phyloP scores from a whole-genome alignment of 2,888 invertebrate species.

The Apotomis capreana region DNA sequence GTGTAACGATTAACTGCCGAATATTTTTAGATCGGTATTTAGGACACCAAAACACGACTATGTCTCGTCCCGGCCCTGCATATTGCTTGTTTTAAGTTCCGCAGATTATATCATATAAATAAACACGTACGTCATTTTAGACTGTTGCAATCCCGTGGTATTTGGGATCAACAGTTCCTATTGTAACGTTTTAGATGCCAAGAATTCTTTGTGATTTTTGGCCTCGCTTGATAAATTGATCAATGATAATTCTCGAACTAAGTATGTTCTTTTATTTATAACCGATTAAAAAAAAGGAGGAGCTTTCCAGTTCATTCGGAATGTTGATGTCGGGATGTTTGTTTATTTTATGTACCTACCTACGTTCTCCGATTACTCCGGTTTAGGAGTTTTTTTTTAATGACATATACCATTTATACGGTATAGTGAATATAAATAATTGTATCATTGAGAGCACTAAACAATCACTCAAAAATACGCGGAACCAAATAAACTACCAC shows the following conservation, averaged over 20 bases:
- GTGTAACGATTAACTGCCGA: slow-evolving; percentile 21
- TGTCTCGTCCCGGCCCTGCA: slow-evolving; percentile 46
- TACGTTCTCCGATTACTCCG: too few relatives aligned
- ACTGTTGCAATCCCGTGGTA: slow-evolving; percentile 22
- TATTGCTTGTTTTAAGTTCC: slow-evolving; percentile 15
- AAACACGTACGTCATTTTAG: slow-evolving; percentile 25
- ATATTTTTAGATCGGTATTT: slow-evolving; percentile 59
- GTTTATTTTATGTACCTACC: too few relatives aligned
- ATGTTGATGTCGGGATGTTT: too few relatives aligned
- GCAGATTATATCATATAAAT: slow-evolving; percentile 28
- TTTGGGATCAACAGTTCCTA: slow-evolving; percentile 8
- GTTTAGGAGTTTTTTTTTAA: too few relatives aligned
- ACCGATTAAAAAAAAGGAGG: not conserved
- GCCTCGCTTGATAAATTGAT: not conserved
- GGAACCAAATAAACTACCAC: too few relatives aligned
- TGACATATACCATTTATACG: too few relatives aligned
- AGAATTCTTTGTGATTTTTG: not conserved
- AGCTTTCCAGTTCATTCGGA: too few relatives aligned
- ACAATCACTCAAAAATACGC: too few relatives aligned
- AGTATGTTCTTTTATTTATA: not conserved
- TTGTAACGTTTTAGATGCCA: slow-evolving; percentile 13
- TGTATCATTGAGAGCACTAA: too few relatives aligned
- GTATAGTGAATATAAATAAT: too few relatives aligned
- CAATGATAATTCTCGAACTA: not conserved
- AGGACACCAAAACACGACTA: slow-evolving; percentile 56